These are phyloP conservation scores for Zaprionus inermis DNA, from an alignment of 1,140 invertebrate species.

Conservation along the genomic window DNA sequence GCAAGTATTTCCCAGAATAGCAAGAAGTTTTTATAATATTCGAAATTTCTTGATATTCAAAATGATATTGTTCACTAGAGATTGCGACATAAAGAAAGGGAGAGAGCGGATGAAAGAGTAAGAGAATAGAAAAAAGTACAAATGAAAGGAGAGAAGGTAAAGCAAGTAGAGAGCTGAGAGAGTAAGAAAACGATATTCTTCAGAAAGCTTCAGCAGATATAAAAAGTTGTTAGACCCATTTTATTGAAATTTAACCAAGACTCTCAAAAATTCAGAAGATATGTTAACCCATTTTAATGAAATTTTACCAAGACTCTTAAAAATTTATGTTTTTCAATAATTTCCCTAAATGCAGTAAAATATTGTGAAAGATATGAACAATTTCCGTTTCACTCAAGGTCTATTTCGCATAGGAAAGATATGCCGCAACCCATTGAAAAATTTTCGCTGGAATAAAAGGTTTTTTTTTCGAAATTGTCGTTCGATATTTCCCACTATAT, in stretches of 20 bases:
- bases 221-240: neutral
- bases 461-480: neutral
- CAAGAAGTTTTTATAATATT: no score
- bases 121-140: no score
- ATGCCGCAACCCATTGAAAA: neutral
- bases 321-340: neutral
- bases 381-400: neutral
- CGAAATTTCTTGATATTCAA: no score
- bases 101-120: no score
- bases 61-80: no score
- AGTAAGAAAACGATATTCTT: no score
- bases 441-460: slow-evolving; percentile 3
- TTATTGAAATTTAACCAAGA: neutral
- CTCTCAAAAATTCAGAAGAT: neutral
- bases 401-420: neutral
- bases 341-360: neutral
- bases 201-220: neutral
- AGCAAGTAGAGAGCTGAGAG: no score
- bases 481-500: neutral
- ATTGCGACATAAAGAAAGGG: no score
- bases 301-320: neutral
- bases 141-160: no score
- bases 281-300: neutral
- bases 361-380: neutral
- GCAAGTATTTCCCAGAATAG: no score